Conservation (phyloP, 2,888 invertebrate species). For the Xylota sylvarum region DNA sequence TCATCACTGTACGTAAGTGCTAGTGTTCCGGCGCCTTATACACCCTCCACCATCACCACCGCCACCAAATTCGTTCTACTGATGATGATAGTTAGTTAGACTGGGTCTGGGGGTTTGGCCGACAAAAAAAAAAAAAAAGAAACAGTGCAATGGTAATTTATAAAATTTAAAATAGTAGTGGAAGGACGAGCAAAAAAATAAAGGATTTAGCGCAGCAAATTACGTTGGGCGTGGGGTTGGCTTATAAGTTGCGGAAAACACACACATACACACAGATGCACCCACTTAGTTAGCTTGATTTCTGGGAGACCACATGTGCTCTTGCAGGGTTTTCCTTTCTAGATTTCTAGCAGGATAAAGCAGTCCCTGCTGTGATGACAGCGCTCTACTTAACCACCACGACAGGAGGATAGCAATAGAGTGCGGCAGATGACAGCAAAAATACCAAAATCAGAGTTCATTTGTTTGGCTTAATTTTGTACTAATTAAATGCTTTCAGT, state of each 20-base stretch:
- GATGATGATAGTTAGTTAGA: conserved; percentile 37
- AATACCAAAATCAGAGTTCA: conserved; percentile 61
- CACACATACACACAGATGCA: conserved; percentile 7
- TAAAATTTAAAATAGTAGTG: conserved; percentile 58
- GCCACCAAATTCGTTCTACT: not conserved
- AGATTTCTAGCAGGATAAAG: conserved; percentile 12
- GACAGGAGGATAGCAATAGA: not conserved
- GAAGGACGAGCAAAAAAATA: not conserved
- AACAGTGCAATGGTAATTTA: conserved; percentile 49
- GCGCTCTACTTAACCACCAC: conserved; percentile 9
- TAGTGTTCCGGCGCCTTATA: conserved; percentile 6
- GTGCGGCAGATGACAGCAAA: conserved; percentile 35
- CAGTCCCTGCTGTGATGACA: not conserved
- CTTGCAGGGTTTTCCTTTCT: conserved; percentile 22
- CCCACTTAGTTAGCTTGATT: conserved; percentile 53
- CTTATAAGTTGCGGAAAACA: conserved; percentile 12
- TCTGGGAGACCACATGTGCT: conserved; percentile 51
- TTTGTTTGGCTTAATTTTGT: conserved; percentile 64
- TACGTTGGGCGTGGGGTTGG: conserved; percentile 43
- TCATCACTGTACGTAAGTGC: conserved; percentile 26
- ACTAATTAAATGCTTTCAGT: conserved; percentile 56
- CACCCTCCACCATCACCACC: too few species aligned
- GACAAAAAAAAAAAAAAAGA: not conserved
- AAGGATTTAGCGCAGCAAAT: conserved; percentile 45
- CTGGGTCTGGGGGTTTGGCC: not conserved